These are phyloP conservation scores for Alligator sinensis DNA, from an alignment of 2,113 vertebrate genomes.

Conservation along the genomic window DNA sequence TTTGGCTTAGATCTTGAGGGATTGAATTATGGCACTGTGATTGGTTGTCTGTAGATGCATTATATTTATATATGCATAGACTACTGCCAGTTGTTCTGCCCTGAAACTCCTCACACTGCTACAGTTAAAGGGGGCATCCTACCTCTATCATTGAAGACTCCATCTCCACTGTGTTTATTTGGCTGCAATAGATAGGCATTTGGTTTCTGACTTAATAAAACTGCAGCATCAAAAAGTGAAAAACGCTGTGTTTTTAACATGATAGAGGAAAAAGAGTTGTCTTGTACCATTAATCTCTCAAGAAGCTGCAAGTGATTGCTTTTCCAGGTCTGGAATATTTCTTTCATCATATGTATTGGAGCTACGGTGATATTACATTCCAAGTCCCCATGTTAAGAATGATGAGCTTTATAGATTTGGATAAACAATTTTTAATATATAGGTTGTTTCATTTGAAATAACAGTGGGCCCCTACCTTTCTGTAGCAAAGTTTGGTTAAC, in stretches of 20 bases:
- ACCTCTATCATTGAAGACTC: background rate
- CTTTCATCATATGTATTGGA: background rate
- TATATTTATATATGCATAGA: background rate
- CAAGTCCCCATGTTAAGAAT: background rate
- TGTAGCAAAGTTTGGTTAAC: background rate
- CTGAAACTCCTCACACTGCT: background rate
- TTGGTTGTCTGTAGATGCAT: background rate
- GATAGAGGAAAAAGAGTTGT: background rate
- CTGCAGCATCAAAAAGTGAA: background rate
- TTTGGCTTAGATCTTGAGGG: background rate
- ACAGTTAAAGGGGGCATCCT: background rate
- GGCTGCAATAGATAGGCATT: background rate
- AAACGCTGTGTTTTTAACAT: background rate
- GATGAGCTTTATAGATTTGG: background rate
- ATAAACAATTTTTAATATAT: slow-evolving; percentile 1
- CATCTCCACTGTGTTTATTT: background rate
- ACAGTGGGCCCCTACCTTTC: background rate
- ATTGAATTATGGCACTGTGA: background rate
- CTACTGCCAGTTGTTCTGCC: background rate
- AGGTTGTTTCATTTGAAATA: background rate
- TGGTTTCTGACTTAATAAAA: background rate
- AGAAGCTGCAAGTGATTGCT: background rate
- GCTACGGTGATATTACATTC: background rate
- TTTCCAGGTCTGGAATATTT: background rate
- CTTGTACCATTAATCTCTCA: background rate